A percentile compares a stretch with the other conserved stretches of the same genome.
phyloP scores from a whole-genome alignment of 2,113 vertebrate species.

The Glaucidium brasilianum region DNA sequence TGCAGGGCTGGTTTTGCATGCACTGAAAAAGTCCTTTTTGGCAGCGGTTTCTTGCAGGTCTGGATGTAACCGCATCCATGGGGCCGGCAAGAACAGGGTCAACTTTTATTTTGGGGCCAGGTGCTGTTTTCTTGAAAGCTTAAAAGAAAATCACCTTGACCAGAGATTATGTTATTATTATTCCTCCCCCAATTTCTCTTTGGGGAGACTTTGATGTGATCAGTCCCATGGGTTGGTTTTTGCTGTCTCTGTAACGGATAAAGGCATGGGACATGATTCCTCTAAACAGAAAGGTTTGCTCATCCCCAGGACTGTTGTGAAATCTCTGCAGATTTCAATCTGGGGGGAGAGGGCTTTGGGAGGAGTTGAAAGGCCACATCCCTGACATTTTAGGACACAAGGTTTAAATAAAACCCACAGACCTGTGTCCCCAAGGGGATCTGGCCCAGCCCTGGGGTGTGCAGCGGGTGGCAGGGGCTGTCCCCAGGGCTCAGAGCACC shows the following conservation, averaged over 20 bases:
- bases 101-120: neutral
- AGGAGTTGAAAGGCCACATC: neutral
- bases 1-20: neutral
- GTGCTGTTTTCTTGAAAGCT: neutral
- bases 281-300: neutral
- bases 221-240: neutral
- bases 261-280: fast-evolving
- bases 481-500: neutral
- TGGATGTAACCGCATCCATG: fast-evolving
- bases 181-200: neutral
- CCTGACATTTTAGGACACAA: neutral
- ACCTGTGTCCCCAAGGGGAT: fast-evolving
- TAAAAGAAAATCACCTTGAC: neutral
- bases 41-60: neutral
- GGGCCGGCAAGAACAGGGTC: neutral
- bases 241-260: neutral
- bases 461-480: fast-evolving
- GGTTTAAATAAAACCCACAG: neutral
- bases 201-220: neutral
- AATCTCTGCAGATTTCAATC: neutral
- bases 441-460: neutral
- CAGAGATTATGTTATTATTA: neutral
- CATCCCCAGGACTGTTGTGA: constrained; percentile 19
- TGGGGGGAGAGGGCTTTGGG: neutral
- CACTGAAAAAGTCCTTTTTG: neutral